Evolutionary conservation across 2,888 invertebrate genomes (phyloP).

Genomic region (Nephrotoma guestfalica): DNA sequence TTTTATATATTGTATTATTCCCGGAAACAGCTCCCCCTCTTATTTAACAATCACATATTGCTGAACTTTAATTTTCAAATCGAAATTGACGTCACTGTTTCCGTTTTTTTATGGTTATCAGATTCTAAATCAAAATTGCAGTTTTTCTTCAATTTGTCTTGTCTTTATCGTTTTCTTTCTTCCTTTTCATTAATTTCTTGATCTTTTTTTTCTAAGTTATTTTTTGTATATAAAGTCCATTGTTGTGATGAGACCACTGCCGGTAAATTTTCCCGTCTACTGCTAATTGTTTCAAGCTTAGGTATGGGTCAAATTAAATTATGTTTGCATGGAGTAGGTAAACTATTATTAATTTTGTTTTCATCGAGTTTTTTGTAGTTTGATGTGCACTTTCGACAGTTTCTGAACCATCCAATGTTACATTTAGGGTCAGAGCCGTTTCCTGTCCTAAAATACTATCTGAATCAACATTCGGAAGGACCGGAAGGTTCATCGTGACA

Average conservation of each 20-base stretch:
- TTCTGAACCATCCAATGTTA: not conserved
- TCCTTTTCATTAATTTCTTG: constrained; percentile 6
- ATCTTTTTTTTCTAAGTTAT: constrained; percentile 5
- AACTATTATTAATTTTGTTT: not conserved
- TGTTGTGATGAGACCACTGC: no score
- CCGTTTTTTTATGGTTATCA: not conserved
- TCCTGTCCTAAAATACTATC: no score
- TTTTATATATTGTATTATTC: not conserved
- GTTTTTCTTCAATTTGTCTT: no score
- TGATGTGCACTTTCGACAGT: not conserved
- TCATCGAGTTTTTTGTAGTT: not conserved
- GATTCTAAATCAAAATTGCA: not conserved
- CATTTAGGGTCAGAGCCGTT: no score
- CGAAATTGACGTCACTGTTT: not conserved
- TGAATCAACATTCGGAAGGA: no score
- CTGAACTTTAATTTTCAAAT: no score
- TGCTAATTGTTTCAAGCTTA: not conserved
- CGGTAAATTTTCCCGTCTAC: not conserved
- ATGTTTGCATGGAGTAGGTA: not conserved
- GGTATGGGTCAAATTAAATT: not conserved
- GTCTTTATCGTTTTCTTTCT: not conserved
- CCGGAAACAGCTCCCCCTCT: not conserved
- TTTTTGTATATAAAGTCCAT: no score
- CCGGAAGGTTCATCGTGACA: no score
- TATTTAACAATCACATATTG: no score